Conservation (phyloP, 2,888 invertebrate genomes). For the Oscheius sp. region DNA sequence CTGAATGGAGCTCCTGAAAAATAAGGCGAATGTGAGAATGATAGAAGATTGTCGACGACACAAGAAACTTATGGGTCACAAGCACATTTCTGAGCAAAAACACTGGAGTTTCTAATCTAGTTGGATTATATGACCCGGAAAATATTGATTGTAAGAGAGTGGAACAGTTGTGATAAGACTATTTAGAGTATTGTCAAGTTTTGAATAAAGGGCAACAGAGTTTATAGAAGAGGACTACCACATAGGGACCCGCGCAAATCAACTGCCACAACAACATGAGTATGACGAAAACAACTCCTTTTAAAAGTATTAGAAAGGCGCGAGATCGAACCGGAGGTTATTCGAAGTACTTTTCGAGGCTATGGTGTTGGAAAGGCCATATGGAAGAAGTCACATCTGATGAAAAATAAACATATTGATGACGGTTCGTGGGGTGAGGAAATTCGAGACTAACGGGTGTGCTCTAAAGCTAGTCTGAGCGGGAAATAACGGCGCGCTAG, state of each 20-base stretch:
- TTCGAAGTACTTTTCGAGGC: background rate
- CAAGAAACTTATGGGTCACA: background rate
- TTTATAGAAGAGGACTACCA: too few species aligned
- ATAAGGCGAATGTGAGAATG: background rate
- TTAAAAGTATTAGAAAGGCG: background rate
- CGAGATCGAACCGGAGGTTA: background rate
- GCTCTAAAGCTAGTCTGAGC: background rate
- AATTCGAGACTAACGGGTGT: constrained; percentile 8
- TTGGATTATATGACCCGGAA: background rate
- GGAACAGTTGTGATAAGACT: background rate
- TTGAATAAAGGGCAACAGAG: background rate
- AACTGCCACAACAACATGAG: too few species aligned
- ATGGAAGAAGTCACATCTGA: background rate
- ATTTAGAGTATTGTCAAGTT: background rate
- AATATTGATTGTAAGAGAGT: background rate
- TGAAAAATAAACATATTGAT: constrained; percentile 1
- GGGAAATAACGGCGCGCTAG: background rate
- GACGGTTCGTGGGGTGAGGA: background rate
- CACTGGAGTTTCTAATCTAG: background rate
- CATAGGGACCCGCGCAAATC: too few species aligned
- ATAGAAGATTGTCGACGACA: background rate
- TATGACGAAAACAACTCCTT: background rate
- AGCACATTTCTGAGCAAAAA: background rate
- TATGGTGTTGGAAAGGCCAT: background rate
- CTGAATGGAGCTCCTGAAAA: constrained; percentile 13